phyloP scores from a whole-genome alignment of 2,113 vertebrate species.

The Aptenodytes patagonicus region DNA sequence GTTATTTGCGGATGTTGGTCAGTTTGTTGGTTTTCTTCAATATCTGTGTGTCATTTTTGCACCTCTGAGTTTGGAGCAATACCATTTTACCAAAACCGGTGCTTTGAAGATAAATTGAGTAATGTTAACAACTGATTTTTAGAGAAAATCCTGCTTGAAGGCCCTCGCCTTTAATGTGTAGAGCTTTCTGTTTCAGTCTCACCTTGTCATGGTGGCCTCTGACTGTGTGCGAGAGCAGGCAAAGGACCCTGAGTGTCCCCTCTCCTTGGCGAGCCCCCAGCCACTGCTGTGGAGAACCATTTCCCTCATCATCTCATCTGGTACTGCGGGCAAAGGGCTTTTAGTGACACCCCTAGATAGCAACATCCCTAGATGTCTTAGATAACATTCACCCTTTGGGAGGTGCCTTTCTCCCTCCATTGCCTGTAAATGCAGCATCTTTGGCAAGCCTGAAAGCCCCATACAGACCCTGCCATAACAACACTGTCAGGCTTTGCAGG shows the following conservation, averaged over 20 bases:
- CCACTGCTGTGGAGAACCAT: not conserved
- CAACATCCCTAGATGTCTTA: not conserved
- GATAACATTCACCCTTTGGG: not conserved
- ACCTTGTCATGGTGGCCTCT: not conserved
- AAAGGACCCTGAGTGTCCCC: not conserved
- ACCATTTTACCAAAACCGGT: not conserved
- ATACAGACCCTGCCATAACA: not conserved
- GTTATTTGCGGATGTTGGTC: not conserved
- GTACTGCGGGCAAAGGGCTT: not conserved
- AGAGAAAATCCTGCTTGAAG: not conserved
- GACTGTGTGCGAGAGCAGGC: not conserved
- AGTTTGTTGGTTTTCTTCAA: not conserved
- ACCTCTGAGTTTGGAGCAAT: not conserved
- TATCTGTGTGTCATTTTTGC: not conserved
- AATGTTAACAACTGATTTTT: not conserved
- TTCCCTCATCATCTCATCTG: not conserved
- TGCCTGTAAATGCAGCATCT: not conserved
- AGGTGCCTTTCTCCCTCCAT: not conserved
- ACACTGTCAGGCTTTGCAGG: not conserved
- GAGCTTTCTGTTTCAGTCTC: not conserved
- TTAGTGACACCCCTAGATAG: not conserved
- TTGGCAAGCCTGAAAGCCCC: not conserved
- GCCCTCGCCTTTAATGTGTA: not conserved
- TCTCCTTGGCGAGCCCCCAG: not conserved
- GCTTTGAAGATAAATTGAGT: not conserved